A percentile compares a stretch with the other conserved stretches of the same genome.
Evolutionary conservation across 2,888 invertebrate genomes (phyloP).

Genomic region (Aethes cnicana): DNA sequence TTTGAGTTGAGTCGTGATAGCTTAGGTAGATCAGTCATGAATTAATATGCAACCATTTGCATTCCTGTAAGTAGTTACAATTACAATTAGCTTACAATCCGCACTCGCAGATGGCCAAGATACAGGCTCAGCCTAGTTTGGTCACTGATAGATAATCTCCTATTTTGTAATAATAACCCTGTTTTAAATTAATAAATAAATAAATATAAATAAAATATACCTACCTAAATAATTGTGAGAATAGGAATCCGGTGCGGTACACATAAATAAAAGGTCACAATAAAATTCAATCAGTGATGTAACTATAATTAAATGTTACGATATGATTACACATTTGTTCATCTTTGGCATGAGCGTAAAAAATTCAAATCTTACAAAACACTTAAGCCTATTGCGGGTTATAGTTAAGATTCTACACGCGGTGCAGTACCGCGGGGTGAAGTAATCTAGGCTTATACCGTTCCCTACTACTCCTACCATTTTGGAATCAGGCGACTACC

Average conservation of each 20-base stretch:
- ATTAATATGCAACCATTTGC: too few species aligned
- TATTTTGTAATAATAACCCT: too few species aligned
- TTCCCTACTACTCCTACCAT: slow-evolving; percentile 6
- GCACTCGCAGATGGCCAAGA: too few species aligned
- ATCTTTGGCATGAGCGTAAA: slow-evolving; percentile 30
- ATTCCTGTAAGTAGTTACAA: too few species aligned
- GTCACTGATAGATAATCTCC: too few species aligned
- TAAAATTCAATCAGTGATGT: slow-evolving; percentile 18
- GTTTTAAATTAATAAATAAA: too few species aligned
- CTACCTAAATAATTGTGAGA: too few species aligned
- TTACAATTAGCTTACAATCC: too few species aligned
- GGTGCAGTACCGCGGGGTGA: slow-evolving; percentile 17
- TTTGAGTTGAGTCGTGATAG: too few species aligned
- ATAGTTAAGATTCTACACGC: slow-evolving; percentile 18
- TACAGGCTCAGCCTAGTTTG: too few species aligned
- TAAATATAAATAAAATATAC: too few species aligned
- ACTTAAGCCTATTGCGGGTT: slow-evolving; percentile 25
- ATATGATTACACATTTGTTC: slow-evolving; percentile 24
- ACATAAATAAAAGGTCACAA: slow-evolving; percentile 1
- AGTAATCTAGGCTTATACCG: slow-evolving; percentile 18
- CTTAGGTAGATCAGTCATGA: too few species aligned
- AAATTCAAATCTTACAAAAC: slow-evolving; percentile 30
- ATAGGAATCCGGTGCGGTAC: not conserved
- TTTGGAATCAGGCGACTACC: slow-evolving; percentile 6
- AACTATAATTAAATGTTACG: slow-evolving; percentile 27